Evolutionary conservation across 2,888 invertebrate species (phyloP).

Genomic region (Papilio gigon): DNA sequence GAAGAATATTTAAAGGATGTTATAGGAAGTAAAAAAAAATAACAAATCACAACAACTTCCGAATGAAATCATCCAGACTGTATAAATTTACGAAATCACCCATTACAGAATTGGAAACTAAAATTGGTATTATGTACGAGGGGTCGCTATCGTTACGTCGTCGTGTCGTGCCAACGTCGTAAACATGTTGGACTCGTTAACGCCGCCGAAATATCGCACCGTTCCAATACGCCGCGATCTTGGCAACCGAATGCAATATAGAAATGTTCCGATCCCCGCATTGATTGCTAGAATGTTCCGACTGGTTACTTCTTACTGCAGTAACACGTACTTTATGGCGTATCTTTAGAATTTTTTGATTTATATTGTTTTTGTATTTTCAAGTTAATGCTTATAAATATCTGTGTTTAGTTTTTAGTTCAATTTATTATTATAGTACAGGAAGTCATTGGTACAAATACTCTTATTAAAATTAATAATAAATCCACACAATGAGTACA

Average conservation of each 20-base stretch:
- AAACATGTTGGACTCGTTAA: constrained; percentile 36
- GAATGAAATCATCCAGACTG: not conserved
- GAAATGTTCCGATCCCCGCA: constrained; percentile 29
- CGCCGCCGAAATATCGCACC: constrained; percentile 31
- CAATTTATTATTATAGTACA: too few relatives aligned
- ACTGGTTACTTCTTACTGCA: constrained; percentile 21
- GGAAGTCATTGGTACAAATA: too few relatives aligned
- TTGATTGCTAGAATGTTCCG: constrained; percentile 30
- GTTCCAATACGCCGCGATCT: constrained; percentile 19
- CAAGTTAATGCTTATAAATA: not conserved
- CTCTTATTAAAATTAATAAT: too few relatives aligned
- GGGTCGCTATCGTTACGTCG: constrained; percentile 25
- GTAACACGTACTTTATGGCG: constrained; percentile 10
- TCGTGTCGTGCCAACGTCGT: constrained; percentile 36
- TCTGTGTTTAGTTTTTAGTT: too few relatives aligned
- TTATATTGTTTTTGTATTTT: constrained; percentile 13
- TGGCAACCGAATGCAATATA: constrained; percentile 37
- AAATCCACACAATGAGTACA: not conserved
- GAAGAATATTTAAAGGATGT: too few relatives aligned
- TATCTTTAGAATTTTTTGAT: constrained; percentile 20
- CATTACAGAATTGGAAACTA: constrained; percentile 36
- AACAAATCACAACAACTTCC: not conserved
- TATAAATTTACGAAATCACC: constrained; percentile 17
- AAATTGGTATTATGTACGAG: constrained; percentile 27
- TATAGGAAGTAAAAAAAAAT: too few relatives aligned